Conservation (phyloP, 2,888 invertebrate species). For the Polietes domitor region DNA sequence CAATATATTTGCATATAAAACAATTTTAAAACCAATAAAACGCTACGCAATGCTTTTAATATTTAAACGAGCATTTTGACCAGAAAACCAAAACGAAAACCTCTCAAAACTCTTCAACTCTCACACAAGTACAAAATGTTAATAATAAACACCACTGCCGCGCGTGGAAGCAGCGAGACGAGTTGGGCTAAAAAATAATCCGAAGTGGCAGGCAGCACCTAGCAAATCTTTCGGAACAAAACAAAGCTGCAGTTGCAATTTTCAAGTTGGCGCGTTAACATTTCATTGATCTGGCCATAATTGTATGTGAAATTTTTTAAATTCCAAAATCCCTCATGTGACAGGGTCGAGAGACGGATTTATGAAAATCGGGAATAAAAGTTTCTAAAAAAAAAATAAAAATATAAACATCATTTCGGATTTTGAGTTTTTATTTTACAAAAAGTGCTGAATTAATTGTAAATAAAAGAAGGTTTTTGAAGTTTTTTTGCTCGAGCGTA, state of each 20-base stretch:
- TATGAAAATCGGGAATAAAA: neutral
- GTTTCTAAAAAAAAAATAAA: neutral
- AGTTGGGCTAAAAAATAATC: conserved; percentile 39
- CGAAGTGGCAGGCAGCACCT: conserved; percentile 9
- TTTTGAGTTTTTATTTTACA: neutral
- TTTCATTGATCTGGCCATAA: neutral
- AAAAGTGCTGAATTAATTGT: no score
- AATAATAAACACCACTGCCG: neutral
- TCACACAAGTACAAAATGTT: conserved; percentile 6
- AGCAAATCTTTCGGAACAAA: neutral
- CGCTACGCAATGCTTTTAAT: conserved; percentile 1
- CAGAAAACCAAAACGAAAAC: neutral
- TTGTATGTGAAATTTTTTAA: neutral
- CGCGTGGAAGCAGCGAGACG: neutral
- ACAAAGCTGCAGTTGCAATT: conserved; percentile 47
- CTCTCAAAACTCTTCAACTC: neutral
- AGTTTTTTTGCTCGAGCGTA: no score
- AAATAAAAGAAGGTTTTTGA: no score
- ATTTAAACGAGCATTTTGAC: neutral
- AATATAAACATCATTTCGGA: conserved; percentile 28
- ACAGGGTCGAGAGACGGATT: no score
- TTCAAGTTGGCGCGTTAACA: conserved; percentile 39
- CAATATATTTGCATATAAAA: conserved; percentile 13
- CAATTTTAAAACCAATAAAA: conserved; percentile 24
- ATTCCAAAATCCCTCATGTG: no score